A percentile compares a stretch with the other conserved stretches of the same genome.
These are phyloP conservation scores for Caenorhabditis briggsae DNA, from an alignment of 1,140 invertebrate genomes.

Conservation along the genomic window DNA sequence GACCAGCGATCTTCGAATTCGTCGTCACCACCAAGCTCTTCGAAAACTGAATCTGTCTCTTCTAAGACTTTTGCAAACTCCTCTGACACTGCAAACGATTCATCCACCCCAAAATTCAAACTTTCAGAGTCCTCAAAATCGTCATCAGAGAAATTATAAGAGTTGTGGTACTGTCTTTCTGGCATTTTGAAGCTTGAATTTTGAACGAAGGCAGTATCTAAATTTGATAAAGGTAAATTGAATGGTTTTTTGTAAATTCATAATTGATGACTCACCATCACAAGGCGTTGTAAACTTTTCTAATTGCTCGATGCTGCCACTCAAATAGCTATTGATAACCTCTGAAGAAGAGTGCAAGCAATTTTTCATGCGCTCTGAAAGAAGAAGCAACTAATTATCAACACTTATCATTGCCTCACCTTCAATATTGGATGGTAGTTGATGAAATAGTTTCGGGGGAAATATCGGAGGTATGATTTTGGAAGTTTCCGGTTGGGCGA, in stretches of 20 bases:
- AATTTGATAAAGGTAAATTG: too few relatives aligned
- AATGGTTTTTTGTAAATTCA: too few relatives aligned
- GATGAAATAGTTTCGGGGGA: neutral
- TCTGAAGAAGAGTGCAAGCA: neutral
- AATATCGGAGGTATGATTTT: neutral
- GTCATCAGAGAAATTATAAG: neutral
- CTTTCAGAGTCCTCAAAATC: neutral
- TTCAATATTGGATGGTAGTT: neutral
- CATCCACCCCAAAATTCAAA: neutral
- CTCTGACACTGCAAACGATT: neutral
- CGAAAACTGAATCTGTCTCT: constrained; percentile 22
- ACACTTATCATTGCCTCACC: neutral
- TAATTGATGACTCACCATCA: neutral
- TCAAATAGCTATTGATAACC: neutral
- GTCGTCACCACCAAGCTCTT: neutral
- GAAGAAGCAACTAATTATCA: neutral
- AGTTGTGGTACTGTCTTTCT: too few relatives aligned
- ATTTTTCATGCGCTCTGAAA: constrained; percentile 7
- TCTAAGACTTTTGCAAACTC: constrained; percentile 14
- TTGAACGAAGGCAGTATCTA: too few relatives aligned
- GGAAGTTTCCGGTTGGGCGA: neutral
- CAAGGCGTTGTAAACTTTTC: neutral
- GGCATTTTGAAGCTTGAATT: too few relatives aligned
- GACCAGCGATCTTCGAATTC: neutral
- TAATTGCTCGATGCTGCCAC: neutral